Evolutionary conservation across 2,888 invertebrate genomes (phyloP), one percentile per base, ranked within the genome.

Genomic region (Lasiommata megera): DNA sequence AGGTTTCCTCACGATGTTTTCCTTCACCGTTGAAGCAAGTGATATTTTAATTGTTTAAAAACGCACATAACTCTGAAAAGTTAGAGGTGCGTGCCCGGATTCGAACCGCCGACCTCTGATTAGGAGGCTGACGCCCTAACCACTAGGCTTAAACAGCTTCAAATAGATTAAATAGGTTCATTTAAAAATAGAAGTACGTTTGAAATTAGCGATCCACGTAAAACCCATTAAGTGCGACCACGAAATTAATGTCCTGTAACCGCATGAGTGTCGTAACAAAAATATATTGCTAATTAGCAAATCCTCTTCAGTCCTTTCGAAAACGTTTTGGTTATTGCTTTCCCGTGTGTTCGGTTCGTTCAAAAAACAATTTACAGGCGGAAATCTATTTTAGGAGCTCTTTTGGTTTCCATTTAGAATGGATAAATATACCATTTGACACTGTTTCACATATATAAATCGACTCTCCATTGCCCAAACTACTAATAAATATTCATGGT

Each of bases 391-490:
- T n/a, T n/a, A n/a, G n/a, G n/a, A n/a, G n/a, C n/a, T n/a, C n/a
- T n/a, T n/a, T n/a, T n/a, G n/a, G n/a, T n/a, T n/a, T n/a, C n/a
- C n/a, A n/a, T n/a, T n/a, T n/a, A n/a, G n/a, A 28, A 28, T 6
- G 3, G 56, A 56, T 56, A 51, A 56, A 51, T 56, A 51, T 56
- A 29, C 28, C 23, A 44, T 56, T 51, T 43, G 36, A 43, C 28
- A 51, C 44, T n/a, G n/a, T n/a, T n/a, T n/a, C n/a, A n/a, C n/a
- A n/a, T n/a, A 23, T 36, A 36, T 56, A 50, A 56, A 56, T 56
- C 56, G 36, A 51, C 16, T 44, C 23, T 48, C 43, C 36, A 16
- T 46, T 29, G 8, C 28, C 17, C 17, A 37, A 36, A 23, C 44
- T 44, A 29, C 28, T 46, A 54, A 23, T 23, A 23, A 23, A 23